Evolutionary conservation across 1,140 invertebrate genomes (phyloP).

Genomic region (Heliconius eleuchia): DNA sequence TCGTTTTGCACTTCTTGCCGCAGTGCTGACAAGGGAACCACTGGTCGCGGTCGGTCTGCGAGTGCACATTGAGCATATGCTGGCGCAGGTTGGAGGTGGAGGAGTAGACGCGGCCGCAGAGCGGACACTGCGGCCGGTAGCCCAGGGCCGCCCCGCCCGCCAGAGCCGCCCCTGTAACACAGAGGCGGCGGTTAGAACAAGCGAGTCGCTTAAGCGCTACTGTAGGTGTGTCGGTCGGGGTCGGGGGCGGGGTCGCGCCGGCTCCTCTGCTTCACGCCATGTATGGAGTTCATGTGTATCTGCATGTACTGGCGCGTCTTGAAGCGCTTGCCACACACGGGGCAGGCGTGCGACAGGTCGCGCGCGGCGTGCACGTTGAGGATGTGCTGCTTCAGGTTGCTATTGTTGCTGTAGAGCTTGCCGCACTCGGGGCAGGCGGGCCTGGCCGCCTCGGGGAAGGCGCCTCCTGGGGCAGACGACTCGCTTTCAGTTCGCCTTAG

Average conservation of each 20-base stretch:
- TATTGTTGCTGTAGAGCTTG: constrained; percentile 85
- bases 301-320: constrained; percentile 88
- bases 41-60: constrained; percentile 85
- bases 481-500: constrained; percentile 59
- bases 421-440: constrained; percentile 86
- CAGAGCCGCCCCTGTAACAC: constrained; percentile 81
- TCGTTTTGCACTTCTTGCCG: constrained; percentile 89
- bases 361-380: constrained; percentile 87
- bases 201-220: constrained; percentile 59
- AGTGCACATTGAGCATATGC: constrained; percentile 88
- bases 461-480: constrained; percentile 74
- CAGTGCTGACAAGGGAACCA: constrained; percentile 87
- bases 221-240: constrained; percentile 66
- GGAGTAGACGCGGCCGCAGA: constrained; percentile 86
- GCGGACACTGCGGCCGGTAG: constrained; percentile 84
- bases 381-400: constrained; percentile 88
- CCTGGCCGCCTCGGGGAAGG: constrained; percentile 67
- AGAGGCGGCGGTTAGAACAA: constrained; percentile 78
- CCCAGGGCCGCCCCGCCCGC: constrained; percentile 77
- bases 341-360: constrained; percentile 84
- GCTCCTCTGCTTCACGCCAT: constrained; percentile 84
- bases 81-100: constrained; percentile 86
- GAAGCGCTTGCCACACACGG: constrained; percentile 85
- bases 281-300: constrained; percentile 86
- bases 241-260: constrained; percentile 63